These are phyloP conservation scores for Rattus norvegicus DNA, from an alignment of 2,113 vertebrate genomes.

Conservation along the genomic window DNA sequence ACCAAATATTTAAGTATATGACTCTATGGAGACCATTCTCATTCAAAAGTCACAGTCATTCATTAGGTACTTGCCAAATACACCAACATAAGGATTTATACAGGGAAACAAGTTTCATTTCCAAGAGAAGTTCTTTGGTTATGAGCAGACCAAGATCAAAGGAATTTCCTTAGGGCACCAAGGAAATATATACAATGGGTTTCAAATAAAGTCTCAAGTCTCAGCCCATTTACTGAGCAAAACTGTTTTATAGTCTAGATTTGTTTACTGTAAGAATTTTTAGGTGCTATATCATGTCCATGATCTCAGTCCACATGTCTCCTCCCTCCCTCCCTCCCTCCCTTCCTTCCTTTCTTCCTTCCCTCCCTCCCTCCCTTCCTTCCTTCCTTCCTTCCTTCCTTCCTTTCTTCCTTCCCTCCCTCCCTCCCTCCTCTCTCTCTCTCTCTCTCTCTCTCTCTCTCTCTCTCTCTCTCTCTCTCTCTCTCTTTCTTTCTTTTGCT, in stretches of 20 bases:
- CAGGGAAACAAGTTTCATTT: neutral
- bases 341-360: too few species aligned
- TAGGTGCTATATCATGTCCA: neutral
- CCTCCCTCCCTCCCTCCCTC: too few species aligned
- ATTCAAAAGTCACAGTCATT: neutral
- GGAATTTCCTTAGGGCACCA: neutral
- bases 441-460: too few species aligned
- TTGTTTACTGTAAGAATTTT: slow-evolving; percentile 12
- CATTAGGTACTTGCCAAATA: neutral
- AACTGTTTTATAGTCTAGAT: neutral
- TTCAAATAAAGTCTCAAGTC: neutral
- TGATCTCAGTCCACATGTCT: neutral
- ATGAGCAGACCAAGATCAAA: neutral
- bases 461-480: neutral
- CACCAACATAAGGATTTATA: neutral
- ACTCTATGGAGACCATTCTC: neutral
- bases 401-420: too few species aligned
- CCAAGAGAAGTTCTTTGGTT: slow-evolving; percentile 11
- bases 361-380: too few species aligned
- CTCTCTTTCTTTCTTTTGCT: neutral
- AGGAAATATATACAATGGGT: neutral
- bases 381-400: too few species aligned
- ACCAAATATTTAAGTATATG: neutral
- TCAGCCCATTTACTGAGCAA: neutral
- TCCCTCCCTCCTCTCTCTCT: too few species aligned